phyloP scores from a whole-genome alignment of 2,113 vertebrate genomes.

The Pluvialis apricaria region DNA sequence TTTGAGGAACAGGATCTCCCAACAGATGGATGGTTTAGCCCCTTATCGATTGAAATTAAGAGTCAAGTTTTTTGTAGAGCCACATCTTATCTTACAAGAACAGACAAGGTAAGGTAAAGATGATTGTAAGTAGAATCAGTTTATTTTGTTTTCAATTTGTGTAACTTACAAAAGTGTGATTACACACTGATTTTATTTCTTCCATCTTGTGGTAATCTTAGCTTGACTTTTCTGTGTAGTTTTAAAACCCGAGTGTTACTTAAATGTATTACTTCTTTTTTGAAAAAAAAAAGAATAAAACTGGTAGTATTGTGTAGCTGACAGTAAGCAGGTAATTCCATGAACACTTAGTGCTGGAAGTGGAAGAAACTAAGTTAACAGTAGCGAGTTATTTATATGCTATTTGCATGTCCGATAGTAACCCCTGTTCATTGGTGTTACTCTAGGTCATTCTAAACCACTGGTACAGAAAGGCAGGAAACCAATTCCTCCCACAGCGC shows the following conservation, averaged over 20 bases:
- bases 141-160: not conserved
- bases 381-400: not conserved
- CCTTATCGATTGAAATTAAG: constrained; percentile 91
- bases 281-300: not conserved
- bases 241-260: not conserved
- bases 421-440: constrained; percentile 84
- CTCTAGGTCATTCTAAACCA: constrained; percentile 79
- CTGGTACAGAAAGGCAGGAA: constrained; percentile 72
- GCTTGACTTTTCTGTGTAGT: not conserved
- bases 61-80: constrained; percentile 98
- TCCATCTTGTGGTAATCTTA: not conserved
- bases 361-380: not conserved
- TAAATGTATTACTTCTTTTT: not conserved
- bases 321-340: not conserved
- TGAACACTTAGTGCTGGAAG: not conserved
- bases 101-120: constrained; percentile 86
- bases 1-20: constrained; percentile 95
- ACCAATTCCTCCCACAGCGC: constrained; percentile 68
- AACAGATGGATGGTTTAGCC: constrained; percentile 93
- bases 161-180: not conserved
- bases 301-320: not conserved
- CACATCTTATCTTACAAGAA: constrained; percentile 96
- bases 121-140: not conserved
- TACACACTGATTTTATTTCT: not conserved
- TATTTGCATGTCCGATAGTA: constrained; percentile 82